phyloP scores from a whole-genome alignment of 2,888 invertebrate genomes.

The Pycnomerus fuliginosus region DNA sequence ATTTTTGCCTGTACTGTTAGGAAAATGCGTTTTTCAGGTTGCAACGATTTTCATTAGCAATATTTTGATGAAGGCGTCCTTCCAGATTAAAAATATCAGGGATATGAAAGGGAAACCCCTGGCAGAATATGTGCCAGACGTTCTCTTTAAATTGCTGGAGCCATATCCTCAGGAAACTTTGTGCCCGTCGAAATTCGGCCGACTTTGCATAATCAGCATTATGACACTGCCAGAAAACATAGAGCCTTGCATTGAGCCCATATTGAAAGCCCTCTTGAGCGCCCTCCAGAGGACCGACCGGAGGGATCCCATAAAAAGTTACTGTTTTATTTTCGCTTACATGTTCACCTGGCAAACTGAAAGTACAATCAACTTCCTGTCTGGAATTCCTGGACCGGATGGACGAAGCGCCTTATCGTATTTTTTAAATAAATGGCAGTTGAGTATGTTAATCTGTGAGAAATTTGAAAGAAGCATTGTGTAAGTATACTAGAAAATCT shows the following conservation, averaged over 20 bases:
- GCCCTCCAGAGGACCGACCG: conserved; percentile 20
- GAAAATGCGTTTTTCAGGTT: too few relatives aligned
- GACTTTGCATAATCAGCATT: conserved; percentile 28
- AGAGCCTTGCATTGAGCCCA: conserved; percentile 28
- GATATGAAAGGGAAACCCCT: conserved; percentile 23
- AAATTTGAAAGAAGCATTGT: conserved; percentile 30
- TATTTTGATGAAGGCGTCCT: conserved; percentile 20
- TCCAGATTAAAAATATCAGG: conserved; percentile 20
- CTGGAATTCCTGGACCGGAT: conserved; percentile 34
- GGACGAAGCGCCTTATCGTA: conserved; percentile 34
- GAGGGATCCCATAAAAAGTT: conserved; percentile 18
- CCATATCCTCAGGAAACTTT: conserved; percentile 16
- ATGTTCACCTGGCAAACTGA: conserved; percentile 32
- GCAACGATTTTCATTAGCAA: conserved; percentile 26
- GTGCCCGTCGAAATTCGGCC: conserved; percentile 26
- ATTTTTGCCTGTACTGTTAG: too few relatives aligned
- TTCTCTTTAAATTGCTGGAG: conserved; percentile 24
- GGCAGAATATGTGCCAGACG: conserved; percentile 25
- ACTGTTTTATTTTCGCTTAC: conserved; percentile 32
- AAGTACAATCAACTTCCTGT: conserved; percentile 29
- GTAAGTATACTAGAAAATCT: conserved; percentile 26
- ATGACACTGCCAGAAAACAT: conserved; percentile 29
- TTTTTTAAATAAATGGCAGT: conserved; percentile 30
- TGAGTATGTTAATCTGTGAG: conserved; percentile 21
- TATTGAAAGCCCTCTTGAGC: conserved; percentile 31